A percentile compares a stretch with the other conserved stretches of the same genome.
phyloP scores from a whole-genome alignment of 1,140 invertebrate species.

The Reticulitermes speratus region DNA sequence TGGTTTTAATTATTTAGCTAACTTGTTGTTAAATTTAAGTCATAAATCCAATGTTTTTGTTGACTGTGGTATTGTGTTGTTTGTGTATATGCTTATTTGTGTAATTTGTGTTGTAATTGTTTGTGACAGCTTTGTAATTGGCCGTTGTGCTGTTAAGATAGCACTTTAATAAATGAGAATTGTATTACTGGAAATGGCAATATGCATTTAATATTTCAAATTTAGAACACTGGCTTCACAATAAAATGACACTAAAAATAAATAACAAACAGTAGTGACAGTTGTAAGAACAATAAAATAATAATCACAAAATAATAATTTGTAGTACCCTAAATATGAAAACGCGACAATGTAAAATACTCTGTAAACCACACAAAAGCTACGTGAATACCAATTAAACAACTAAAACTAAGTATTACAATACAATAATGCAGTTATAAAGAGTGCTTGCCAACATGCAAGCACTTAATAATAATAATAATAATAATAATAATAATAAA shows the following conservation, averaged over 20 bases:
- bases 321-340: background rate
- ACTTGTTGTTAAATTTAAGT: too few relatives aligned
- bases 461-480: too few relatives aligned
- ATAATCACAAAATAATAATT: background rate
- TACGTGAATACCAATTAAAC: background rate
- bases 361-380: background rate
- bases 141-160: too few relatives aligned
- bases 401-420: background rate
- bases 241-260: background rate
- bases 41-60: too few relatives aligned
- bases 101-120: too few relatives aligned
- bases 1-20: too few relatives aligned
- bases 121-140: too few relatives aligned
- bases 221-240: constrained; percentile 5
- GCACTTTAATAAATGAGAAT: too few relatives aligned
- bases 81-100: too few relatives aligned
- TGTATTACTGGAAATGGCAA: background rate
- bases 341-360: background rate
- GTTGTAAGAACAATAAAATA: background rate
- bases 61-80: too few relatives aligned
- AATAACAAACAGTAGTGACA: background rate
- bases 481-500: too few relatives aligned
- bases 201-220: background rate
- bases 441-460: too few relatives aligned
- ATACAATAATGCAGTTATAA: background rate